Percentiles rank a stretch among this genome's conserved stretches.
Evolutionary conservation across 2,888 invertebrate species (phyloP).

Genomic region (Alentia gelatinosa): DNA sequence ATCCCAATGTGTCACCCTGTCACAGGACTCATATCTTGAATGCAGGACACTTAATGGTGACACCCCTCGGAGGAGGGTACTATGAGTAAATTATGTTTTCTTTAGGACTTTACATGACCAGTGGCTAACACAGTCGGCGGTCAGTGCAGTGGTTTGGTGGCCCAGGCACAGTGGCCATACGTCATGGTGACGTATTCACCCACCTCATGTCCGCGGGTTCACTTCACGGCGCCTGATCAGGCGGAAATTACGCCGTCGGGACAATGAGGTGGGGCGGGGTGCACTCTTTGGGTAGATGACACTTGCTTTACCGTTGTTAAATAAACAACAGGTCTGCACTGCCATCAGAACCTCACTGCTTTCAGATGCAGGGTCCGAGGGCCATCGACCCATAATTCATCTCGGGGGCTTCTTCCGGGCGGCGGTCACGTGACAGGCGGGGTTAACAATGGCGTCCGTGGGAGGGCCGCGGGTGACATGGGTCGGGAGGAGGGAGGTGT

Average conservation of each 20-base stretch:
- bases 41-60: too few species aligned
- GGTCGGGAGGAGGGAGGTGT: not conserved
- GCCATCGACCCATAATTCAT: not conserved
- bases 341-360: not conserved
- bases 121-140: not conserved
- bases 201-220: too few species aligned
- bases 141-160: not conserved
- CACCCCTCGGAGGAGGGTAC: too few species aligned
- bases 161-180: not conserved
- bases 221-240: not conserved
- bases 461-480: not conserved
- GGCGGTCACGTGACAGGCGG: not conserved
- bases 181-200: too few species aligned
- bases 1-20: too few species aligned
- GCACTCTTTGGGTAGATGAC: not conserved
- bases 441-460: not conserved
- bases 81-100: too few species aligned
- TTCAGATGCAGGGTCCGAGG: not conserved
- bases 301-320: constrained; percentile 15
- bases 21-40: too few species aligned
- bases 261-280: not conserved
- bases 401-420: not conserved
- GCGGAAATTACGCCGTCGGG: not conserved
- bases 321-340: not conserved
- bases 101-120: too few species aligned